Base-by-base conservation (phyloP, 1,140 invertebrate species). In the Cotesia typhae region DNA sequence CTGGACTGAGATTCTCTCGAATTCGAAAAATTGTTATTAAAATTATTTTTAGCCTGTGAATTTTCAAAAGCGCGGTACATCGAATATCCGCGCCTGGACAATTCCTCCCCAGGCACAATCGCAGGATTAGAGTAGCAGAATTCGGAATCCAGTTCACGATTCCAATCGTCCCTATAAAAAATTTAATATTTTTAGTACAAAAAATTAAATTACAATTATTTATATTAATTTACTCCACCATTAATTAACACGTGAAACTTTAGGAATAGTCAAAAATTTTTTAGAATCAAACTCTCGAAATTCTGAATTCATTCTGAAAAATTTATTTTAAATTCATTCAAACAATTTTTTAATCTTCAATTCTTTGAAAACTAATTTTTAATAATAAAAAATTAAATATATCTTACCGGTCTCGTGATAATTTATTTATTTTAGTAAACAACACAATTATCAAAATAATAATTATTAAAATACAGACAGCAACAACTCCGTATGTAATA, bases 41-140 rank as follows among this genome's bases (percentile, higher is more conserved):
- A 9, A 47, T 47, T 28, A 28, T 28, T 28, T 28, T 28, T 47
- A 2, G 41, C 2, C 1, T 47, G 4, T 47, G 41, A 47, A 47
- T 47, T 47, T 47, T 47, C 41, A 5, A 10, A 10, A 9, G 14
- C 83, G 59, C 77, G 81, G 73, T 85, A 85, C 82, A 85, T 85
- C 3, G 84, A 84, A 35, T 82, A 85, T 36, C 84, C 84, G 14
- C 84, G 79, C 35, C 84, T 78, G 6, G 84, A 82, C 20, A 85
- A 71, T 55, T 83, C 77, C 70, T 85, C 84, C 0, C 84, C 84
- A 10, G 84, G 84, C 0, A 85, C 80, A 28, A 85, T 85, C 36
- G 77, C 81, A 1, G 84, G 84, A 80, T 85, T 85, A 47, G 83
- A 81, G 65, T 85, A 85, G 77, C 84, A 85, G 77, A 84, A 85